Conservation (phyloP, 2,888 invertebrate genomes). For the Tortrix viridana region DNA sequence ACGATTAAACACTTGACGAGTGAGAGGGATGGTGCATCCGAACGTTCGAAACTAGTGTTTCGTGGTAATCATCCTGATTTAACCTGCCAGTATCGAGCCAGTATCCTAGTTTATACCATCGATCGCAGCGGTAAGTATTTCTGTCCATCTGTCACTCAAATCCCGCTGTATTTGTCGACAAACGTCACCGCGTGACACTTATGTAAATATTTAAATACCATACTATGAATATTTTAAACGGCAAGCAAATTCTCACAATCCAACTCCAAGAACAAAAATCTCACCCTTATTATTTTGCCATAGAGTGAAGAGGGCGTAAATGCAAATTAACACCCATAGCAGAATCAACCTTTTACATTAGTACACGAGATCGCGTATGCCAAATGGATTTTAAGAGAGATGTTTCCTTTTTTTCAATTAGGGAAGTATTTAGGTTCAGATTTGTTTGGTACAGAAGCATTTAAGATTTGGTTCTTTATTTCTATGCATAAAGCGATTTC, state of each 20-base stretch:
- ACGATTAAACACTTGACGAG: no score
- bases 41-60: no score
- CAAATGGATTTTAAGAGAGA: no score
- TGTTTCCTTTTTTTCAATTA: no score
- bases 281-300: conserved; percentile 35
- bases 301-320: no score
- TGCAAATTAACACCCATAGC: no score
- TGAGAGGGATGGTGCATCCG: no score
- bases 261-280: conserved; percentile 64
- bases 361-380: no score
- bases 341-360: no score
- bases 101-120: no score
- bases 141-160: conserved; percentile 52
- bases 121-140: conserved; percentile 36
- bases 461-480: conserved; percentile 61
- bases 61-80: no score
- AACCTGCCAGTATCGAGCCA: no score
- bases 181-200: conserved; percentile 83
- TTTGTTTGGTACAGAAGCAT: conserved; percentile 50
- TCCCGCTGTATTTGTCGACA: conserved; percentile 79
- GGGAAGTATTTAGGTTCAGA: conserved; percentile 57
- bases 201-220: conserved; percentile 86
- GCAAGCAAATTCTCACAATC: conserved; percentile 74
- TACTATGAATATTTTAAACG: conserved; percentile 86
- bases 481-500: conserved; percentile 81